Evolutionary conservation across 2,888 invertebrate species (phyloP), one percentile per base, ranked within the genome.

Genomic region (Lingula anatina): DNA sequence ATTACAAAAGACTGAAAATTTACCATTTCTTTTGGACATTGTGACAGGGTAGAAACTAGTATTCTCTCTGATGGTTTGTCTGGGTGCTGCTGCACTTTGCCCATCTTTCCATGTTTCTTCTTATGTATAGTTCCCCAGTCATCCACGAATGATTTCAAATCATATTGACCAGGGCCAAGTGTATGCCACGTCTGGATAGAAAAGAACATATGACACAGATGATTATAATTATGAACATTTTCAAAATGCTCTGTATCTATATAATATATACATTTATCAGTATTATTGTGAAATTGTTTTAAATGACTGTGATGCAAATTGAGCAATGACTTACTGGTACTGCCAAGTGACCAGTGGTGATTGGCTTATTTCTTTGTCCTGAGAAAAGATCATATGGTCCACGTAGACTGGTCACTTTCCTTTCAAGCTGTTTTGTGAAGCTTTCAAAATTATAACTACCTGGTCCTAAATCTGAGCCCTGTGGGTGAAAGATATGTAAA

Each of bases 361-460:
- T 71, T 5, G 74, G 73, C 54, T 71, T 68, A 54, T 71, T 71
- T 46, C 75, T 59, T 50, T 75, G 72, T 1, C 66, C 69, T n/a
- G 75, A 71, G 57, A 69, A 75, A 21, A 73, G 55, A 44, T 74
- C 72, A 55, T 75, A 75, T 2, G 75, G 75, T 5, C 75, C 75
- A 41, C 71, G 54, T 23, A 60, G 43, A 54, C 74, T 71, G 21
- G 68, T 69, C 31, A 68, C 61, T 47, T 73, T 72, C 45, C 62
- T 64, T 5, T 59, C 45, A 40, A 68, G 55, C 47, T 70, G 57
- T 24, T 75, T 68, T 24, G 67, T 65, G 51, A 64, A 71, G 53
- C 68, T 70, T 50, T 63, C 57, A 51, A 69, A 68, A 44, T 64
- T 57, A 51, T 75, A 75, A 0, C 66, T 71, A 23, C 74, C 74